phyloP scores from a whole-genome alignment of 1,140 invertebrate genomes.

The Solen grandis region DNA sequence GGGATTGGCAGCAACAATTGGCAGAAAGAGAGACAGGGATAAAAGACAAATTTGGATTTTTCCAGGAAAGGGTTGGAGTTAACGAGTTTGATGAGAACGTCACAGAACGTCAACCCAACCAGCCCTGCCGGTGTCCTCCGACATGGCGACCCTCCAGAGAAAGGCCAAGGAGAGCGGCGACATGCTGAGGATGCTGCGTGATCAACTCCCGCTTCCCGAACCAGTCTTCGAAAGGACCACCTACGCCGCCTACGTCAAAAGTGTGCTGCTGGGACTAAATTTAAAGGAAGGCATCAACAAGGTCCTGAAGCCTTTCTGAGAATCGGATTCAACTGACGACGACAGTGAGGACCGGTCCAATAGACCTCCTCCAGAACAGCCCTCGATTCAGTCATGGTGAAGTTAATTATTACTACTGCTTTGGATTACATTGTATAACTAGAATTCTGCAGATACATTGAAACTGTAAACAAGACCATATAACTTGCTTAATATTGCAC shows the following conservation, averaged over 20 bases:
- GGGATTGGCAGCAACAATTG: conserved; percentile 33
- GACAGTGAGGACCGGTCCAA: conserved; percentile 35
- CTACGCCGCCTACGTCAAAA: conserved; percentile 38
- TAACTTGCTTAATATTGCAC: too few species aligned
- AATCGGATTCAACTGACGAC: conserved; percentile 38
- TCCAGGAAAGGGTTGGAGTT: conserved; percentile 32
- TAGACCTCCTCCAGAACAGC: conserved; percentile 20
- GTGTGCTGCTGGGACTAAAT: conserved; percentile 39
- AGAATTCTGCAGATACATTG: too few species aligned
- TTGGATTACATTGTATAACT: conserved; percentile 37
- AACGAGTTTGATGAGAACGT: conserved; percentile 37
- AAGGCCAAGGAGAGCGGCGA: conserved; percentile 49
- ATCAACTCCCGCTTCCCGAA: conserved; percentile 31
- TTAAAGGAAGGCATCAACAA: conserved; percentile 39
- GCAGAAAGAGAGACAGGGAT: conserved; percentile 35
- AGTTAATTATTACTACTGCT: conserved; percentile 26
- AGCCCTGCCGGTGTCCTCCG: conserved; percentile 44
- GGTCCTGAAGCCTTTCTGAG: conserved; percentile 33
- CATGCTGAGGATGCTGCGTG: conserved; percentile 47
- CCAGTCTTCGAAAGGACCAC: conserved; percentile 44
- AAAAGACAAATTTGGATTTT: conserved; percentile 40
- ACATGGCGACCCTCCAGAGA: conserved; percentile 32
- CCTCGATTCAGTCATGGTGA: conserved; percentile 26
- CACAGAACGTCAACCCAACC: conserved; percentile 49
- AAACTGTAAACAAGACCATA: too few species aligned